Percentiles rank a stretch among this genome's conserved stretches.
These are phyloP conservation scores for Callorhinus ursinus DNA, from an alignment of 2,113 vertebrate genomes.

Conservation along the genomic window DNA sequence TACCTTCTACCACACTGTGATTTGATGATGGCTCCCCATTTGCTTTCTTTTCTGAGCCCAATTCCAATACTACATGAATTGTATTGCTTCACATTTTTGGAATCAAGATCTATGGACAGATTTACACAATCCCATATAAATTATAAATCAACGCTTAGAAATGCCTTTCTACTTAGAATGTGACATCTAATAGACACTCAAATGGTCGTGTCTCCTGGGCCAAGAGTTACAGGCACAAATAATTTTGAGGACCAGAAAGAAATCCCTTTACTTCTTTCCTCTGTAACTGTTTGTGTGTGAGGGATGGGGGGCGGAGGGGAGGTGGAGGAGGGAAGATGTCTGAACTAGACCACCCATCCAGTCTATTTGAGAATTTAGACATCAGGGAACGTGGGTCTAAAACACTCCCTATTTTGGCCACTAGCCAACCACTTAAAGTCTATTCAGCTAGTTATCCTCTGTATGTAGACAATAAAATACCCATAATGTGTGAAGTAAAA, in stretches of 20 bases:
- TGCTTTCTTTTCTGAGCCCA: background rate
- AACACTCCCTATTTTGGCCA: conserved; percentile 38
- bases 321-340: background rate
- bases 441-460: background rate
- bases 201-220: background rate
- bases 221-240: background rate
- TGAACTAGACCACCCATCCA: conserved; percentile 25
- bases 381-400: conserved; percentile 15
- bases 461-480: background rate
- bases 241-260: conserved; percentile 7
- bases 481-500: conserved; percentile 18
- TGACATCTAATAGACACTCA: background rate
- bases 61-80: background rate
- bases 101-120: background rate
- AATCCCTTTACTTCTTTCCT: background rate
- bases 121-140: background rate
- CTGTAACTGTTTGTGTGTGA: background rate
- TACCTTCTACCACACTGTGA: background rate
- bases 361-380: conserved; percentile 44
- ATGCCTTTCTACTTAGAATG: background rate
- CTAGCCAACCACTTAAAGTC: conserved; percentile 23
- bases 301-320: background rate
- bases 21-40: background rate
- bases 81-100: background rate
- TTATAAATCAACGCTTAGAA: background rate